Percentiles rank a stretch among this genome's conserved stretches.
Evolutionary conservation across 2,797 vertebrate species (phyloP).

Genomic region (Enteromius paludinosus): DNA sequence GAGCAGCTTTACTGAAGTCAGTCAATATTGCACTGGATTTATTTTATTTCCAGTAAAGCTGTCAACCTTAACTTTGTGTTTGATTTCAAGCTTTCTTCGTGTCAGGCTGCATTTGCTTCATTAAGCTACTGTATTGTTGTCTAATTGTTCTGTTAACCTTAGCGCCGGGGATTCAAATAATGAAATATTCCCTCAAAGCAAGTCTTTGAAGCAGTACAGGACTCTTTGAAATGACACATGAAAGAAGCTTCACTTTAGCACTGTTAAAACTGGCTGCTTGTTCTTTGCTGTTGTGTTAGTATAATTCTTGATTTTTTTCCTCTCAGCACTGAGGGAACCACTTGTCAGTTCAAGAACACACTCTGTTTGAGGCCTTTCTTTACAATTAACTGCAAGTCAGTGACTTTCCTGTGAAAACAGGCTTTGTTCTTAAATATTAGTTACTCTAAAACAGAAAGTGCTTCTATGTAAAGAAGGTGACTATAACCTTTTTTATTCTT

Average conservation of each 20-base stretch:
- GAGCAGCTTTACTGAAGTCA: neutral
- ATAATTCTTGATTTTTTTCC: slow-evolving; percentile 10
- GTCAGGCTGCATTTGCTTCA: slow-evolving; percentile 22
- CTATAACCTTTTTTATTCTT: neutral
- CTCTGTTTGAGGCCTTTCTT: slow-evolving; percentile 11
- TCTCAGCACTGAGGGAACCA: slow-evolving; percentile 13
- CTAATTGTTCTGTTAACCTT: slow-evolving; percentile 44
- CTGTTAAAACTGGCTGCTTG: slow-evolving; percentile 26
- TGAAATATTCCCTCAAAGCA: slow-evolving; percentile 21
- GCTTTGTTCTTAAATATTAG: slow-evolving; percentile 3
- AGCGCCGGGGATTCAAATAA: slow-evolving; percentile 17
- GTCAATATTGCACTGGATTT: neutral
- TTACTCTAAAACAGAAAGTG: slow-evolving; percentile 9
- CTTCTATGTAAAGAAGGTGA: neutral
- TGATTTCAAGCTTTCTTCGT: slow-evolving; percentile 20
- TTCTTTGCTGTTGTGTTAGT: slow-evolving; percentile 11
- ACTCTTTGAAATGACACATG: slow-evolving; percentile 57
- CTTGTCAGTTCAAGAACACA: neutral
- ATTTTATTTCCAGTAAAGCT: neutral
- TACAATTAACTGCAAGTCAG: neutral
- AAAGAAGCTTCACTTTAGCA: slow-evolving; percentile 39
- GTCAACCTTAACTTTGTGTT: slow-evolving; percentile 1
- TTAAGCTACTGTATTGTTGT: slow-evolving; percentile 36
- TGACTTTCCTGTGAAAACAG: neutral
- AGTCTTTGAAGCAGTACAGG: slow-evolving; percentile 45